phyloP scores from a whole-genome alignment of 2,888 invertebrate species.

The Linhomoeus sp. region DNA sequence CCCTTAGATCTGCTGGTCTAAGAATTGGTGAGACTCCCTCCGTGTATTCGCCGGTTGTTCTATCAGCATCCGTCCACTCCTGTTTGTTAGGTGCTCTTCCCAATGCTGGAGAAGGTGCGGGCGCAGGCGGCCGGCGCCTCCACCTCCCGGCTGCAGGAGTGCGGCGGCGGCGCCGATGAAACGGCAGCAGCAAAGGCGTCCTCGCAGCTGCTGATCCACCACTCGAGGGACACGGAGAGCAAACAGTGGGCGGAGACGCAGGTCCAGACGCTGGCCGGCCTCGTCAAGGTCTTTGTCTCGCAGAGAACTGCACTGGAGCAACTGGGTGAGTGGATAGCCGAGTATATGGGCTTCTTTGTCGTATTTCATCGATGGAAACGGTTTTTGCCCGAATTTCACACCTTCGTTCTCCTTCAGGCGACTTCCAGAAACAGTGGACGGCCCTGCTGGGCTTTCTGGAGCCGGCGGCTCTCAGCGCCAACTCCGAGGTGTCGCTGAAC shows the following conservation, averaged over 20 bases:
- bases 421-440: slow-evolving; percentile 82
- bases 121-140: slow-evolving; percentile 7
- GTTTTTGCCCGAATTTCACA: no score
- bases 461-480: slow-evolving; percentile 68
- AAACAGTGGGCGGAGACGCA: slow-evolving; percentile 98
- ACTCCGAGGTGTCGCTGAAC: slow-evolving; percentile 75
- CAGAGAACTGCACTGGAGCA: slow-evolving; percentile 14
- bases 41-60: no score
- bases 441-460: slow-evolving; percentile 79
- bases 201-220: slow-evolving; percentile 53
- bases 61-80: no score
- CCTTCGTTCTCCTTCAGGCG: slow-evolving; percentile 44
- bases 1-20: no score
- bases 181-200: no score
- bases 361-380: no score
- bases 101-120: slow-evolving; percentile 74
- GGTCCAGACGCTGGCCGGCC: slow-evolving; percentile 37
- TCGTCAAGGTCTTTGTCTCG: slow-evolving; percentile 21
- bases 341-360: neutral
- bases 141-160: no score
- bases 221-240: slow-evolving; percentile 90
- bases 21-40: no score
- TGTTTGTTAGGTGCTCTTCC: slow-evolving; percentile 70
- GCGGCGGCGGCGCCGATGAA: no score
- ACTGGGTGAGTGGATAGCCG: slow-evolving; percentile 8